These are phyloP conservation scores for Cerastis leucographa DNA, from an alignment of 2,888 invertebrate species.

Conservation along the genomic window DNA sequence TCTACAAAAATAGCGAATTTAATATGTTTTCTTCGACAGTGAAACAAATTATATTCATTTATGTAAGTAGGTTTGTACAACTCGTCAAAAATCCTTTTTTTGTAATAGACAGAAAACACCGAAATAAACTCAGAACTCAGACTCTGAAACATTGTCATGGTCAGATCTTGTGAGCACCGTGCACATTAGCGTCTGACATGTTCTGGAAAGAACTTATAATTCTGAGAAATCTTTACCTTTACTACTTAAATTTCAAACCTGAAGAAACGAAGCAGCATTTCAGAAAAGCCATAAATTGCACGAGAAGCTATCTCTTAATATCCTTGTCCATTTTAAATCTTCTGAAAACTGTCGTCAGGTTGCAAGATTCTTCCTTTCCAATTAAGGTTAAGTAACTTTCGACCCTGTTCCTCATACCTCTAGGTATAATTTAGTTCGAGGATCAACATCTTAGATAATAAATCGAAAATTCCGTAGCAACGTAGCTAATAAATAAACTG, in stretches of 20 bases:
- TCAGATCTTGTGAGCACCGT: neutral
- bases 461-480: neutral
- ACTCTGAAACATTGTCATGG: neutral
- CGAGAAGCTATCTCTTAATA: neutral
- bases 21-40: neutral
- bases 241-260: neutral
- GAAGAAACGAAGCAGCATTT: neutral
- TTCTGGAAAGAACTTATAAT: neutral
- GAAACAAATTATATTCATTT: neutral
- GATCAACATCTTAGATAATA: neutral
- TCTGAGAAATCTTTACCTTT: neutral
- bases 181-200: neutral
- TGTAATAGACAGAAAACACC: neutral
- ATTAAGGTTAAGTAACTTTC: neutral
- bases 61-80: neutral
- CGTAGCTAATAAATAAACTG: slow-evolving; percentile 32
- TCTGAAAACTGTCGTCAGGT: neutral
- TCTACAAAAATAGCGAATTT: neutral
- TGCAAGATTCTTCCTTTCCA: neutral
- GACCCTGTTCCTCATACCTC: neutral
- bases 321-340: neutral
- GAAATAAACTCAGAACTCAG: neutral
- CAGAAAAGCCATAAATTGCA: neutral
- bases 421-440: neutral
- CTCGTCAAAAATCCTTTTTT: neutral